Conservation (phyloP, 2,888 invertebrate genomes). For the Amorpha juglandis region DNA sequence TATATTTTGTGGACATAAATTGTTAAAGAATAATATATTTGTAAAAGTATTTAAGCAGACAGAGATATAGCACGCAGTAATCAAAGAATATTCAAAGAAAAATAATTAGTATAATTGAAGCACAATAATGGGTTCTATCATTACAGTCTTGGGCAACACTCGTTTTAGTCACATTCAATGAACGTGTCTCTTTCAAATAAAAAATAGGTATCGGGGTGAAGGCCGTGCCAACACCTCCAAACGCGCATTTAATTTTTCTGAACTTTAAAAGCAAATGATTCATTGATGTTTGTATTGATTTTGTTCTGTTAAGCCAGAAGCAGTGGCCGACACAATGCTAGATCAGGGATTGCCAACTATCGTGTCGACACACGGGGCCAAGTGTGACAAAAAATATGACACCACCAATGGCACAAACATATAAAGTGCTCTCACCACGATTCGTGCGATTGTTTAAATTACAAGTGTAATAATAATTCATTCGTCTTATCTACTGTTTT, state of each 20-base stretch:
- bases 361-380: neutral
- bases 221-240: slow-evolving; percentile 50
- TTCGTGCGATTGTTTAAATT: no score
- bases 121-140: slow-evolving; percentile 46
- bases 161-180: slow-evolving; percentile 59
- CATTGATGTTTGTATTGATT: slow-evolving; percentile 26
- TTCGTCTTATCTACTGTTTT: no score
- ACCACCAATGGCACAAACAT: no score
- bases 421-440: no score
- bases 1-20: neutral
- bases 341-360: neutral
- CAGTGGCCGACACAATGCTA: neutral
- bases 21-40: neutral
- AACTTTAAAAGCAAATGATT: slow-evolving; percentile 36
- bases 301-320: neutral
- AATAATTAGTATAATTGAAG: slow-evolving; percentile 37
- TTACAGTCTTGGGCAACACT: slow-evolving; percentile 55
- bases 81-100: slow-evolving; percentile 31
- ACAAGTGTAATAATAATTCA: no score
- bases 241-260: slow-evolving; percentile 40
- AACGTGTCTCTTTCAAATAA: slow-evolving; percentile 61
- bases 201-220: slow-evolving; percentile 73
- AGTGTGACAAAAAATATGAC: no score
- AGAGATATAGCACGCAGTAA: slow-evolving; percentile 49
- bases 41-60: slow-evolving; percentile 14